Evolutionary conservation across 2,113 vertebrate species (phyloP), one percentile per base, ranked within the genome.

Genomic region (Colistium nudipinnis): DNA sequence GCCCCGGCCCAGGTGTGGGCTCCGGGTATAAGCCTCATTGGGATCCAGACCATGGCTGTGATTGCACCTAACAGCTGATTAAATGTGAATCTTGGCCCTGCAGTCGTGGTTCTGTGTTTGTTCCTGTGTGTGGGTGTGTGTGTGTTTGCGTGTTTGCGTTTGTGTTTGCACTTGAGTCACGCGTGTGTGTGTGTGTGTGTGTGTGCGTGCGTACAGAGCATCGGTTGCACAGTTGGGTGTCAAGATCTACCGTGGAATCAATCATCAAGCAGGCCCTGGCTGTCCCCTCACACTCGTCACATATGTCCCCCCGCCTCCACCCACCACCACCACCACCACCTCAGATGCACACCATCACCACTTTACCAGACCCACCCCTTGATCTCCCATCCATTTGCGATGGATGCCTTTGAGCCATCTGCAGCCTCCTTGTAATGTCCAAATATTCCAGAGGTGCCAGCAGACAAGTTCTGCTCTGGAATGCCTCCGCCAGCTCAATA

Each of bases 241-340:
- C 94, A 95, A 95, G 96, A 96, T 95, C 95, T 95, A 92, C 86
- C 90, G 89, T 84, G 87, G 92, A 95, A 95, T 96, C 94, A 95
- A 94, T 43, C 49, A 45, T 62, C 70, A 90, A 47, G 87, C 71
- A 94, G 93, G 94, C 93, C 92, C 87, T 88, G 84, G 91, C 82
- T 81, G 89, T 93, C 92, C 94, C 93, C 94, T 92, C 91, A 86
- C 94, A 90, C 91, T 62, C 67, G 56, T 75, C 72, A 79, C 84
- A 89, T 64, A 67, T 43, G 27, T 65, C 60, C 33, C 24, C 57
- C 24, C 57, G 5, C 9, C 28, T 36, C 2, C 4, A 13, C 12
- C 13, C 51, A 11, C 51, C 28, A 47, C 47, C 41, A 38, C 14
- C 47, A 35, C 57, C 28, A 49, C 52, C 43, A 20, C 27, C 67